Base-by-base conservation (phyloP, 2,888 invertebrate species). In the Trilocha varians region DNA sequence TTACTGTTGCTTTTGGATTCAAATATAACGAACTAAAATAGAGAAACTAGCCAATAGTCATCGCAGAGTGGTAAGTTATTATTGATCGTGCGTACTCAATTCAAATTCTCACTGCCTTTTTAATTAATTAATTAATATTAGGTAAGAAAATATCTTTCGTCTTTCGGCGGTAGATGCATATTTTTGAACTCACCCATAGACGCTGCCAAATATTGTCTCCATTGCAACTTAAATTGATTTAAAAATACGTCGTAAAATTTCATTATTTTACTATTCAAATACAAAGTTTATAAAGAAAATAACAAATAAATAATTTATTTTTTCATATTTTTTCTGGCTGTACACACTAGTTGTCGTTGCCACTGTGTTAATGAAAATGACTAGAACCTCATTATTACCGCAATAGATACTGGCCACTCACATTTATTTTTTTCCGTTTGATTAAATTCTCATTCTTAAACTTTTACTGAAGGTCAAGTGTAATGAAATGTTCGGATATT, bases 191-290 rank as follows among this genome's bases (percentile, higher is more conserved):
- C 59, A 83, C 85, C 85, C 48, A 84, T 71, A 25, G 82, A 84
- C 43, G 84, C 84, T 43, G 71, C 73, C 54, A 84, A 77, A 66
- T 80, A 84, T 65, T 84, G 85, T 46, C 79, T 69, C 85, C 85
- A 84, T 77, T 78, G 76, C 48, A 68, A 56, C 55, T 71, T 70
- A 2, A 83, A 58, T 43, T 74, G 68, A 34, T 55, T 52, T 50
- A 55, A 62, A 34, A 68, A 65, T 18, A 45, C 59, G 46, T 74
- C 70, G 43, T 78, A 70, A 75, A 78, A 71, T 50, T 25, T 25
- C 25, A 25, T 25, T 25, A 9, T 5, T 3, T n/a, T n/a, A n/a
- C n/a, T 9, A 25, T 25, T 25, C 6, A 25, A 6, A 11, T 9
- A 25, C 11, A 25, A 25, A 25, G 2, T 25, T 25, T 9, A 6